Conservation (phyloP, 2,113 vertebrate species). For the Leucopsar rothschildi region DNA sequence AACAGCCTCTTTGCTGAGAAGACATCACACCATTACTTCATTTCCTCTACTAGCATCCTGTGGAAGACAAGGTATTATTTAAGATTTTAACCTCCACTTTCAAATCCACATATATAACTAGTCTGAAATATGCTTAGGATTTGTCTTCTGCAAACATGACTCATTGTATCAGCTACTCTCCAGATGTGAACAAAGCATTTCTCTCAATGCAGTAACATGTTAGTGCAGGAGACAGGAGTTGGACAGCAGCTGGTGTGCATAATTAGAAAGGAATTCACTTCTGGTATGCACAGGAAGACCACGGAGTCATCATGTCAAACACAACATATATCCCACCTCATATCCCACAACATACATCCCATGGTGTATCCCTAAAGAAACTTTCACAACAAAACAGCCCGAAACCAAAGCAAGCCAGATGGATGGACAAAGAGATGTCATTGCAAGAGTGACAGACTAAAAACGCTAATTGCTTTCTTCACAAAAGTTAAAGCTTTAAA, state of each 20-base stretch:
- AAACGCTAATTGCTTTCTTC: background rate
- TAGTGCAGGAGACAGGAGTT: constrained; percentile 6
- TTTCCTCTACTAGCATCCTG: background rate
- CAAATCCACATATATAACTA: background rate
- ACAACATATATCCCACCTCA: background rate
- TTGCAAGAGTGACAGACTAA: background rate
- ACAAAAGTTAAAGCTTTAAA: background rate
- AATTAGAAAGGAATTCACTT: constrained; percentile 10
- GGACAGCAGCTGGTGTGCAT: background rate
- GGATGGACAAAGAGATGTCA: background rate
- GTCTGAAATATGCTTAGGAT: background rate
- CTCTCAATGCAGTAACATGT: background rate
- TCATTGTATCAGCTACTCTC: background rate
- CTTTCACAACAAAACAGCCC: background rate
- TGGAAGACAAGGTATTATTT: background rate
- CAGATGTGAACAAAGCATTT: background rate
- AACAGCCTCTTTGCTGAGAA: background rate
- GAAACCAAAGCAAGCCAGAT: background rate
- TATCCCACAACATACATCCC: background rate
- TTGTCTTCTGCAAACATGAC: background rate
- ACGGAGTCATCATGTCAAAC: background rate
- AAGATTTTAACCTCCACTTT: background rate
- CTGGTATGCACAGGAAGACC: background rate
- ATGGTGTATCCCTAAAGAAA: background rate
- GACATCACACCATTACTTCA: background rate